Percentiles rank a stretch among this genome's conserved stretches.
Evolutionary conservation across 2,113 vertebrate genomes (phyloP).

Genomic region (Ascaphus truei): DNA sequence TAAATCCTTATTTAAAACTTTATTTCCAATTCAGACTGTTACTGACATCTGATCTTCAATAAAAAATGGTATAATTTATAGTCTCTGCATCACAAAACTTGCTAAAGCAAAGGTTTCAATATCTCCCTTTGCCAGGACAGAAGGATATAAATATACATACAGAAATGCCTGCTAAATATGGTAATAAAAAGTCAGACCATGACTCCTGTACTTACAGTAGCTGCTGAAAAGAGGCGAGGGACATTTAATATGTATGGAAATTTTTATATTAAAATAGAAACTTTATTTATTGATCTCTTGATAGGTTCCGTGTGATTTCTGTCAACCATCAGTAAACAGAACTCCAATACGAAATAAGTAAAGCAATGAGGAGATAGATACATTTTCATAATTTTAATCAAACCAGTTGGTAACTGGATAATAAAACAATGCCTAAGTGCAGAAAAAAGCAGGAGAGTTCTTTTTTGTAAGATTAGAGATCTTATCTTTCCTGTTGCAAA

Average conservation of each 20-base stretch:
- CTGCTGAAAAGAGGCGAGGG: slow-evolving; percentile 33
- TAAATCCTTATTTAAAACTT: slow-evolving; percentile 24
- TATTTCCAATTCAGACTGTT: slow-evolving; percentile 28
- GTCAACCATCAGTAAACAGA: slow-evolving; percentile 10
- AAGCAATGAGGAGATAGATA: background rate
- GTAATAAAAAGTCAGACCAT: slow-evolving; percentile 43
- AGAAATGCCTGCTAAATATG: slow-evolving; percentile 33
- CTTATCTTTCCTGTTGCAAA: too few relatives aligned
- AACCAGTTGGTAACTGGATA: background rate
- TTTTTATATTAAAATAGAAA: slow-evolving; percentile 40
- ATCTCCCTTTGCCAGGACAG: slow-evolving; percentile 36
- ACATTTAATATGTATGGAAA: slow-evolving; percentile 47
- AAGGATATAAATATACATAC: slow-evolving; percentile 49
- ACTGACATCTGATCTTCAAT: slow-evolving; percentile 40
- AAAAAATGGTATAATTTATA: slow-evolving; percentile 39
- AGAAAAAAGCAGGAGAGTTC: too few relatives aligned
- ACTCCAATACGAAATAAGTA: background rate
- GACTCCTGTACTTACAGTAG: slow-evolving; percentile 45
- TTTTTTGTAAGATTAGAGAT: too few relatives aligned
- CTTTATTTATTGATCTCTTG: slow-evolving; percentile 36
- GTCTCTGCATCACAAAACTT: slow-evolving; percentile 1
- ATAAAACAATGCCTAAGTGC: background rate
- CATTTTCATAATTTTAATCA: background rate
- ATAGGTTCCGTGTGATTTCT: slow-evolving; percentile 38
- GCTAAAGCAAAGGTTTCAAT: slow-evolving; percentile 36